These are phyloP conservation scores for Rhabdomys pumilio DNA, from an alignment of 2,797 vertebrate species.

Conservation along the genomic window DNA sequence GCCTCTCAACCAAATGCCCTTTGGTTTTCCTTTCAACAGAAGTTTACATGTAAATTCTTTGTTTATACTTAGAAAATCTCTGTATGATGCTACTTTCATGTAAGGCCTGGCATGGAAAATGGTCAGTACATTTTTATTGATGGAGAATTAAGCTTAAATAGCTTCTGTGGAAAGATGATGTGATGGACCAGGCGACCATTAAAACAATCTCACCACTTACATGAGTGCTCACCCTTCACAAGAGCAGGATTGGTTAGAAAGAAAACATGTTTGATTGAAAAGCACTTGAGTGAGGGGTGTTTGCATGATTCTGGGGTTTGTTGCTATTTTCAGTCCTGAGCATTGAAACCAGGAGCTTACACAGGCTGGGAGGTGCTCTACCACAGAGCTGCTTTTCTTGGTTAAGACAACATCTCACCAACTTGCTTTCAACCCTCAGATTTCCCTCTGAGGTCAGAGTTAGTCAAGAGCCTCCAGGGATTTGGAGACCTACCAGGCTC, in stretches of 20 bases:
- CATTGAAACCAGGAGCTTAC: neutral
- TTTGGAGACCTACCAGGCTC: neutral
- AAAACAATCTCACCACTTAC: neutral
- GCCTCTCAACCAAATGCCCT: neutral
- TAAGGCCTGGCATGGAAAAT: neutral
- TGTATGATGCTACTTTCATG: neutral
- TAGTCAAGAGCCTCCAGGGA: neutral
- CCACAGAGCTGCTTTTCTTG: neutral
- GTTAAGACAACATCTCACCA: neutral
- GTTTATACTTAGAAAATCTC: constrained; percentile 30
- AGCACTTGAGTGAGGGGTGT: neutral
- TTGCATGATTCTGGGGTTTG: neutral
- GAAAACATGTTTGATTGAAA: neutral
- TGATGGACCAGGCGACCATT: neutral
- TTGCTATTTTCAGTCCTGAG: too few relatives aligned
- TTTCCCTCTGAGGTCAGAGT: neutral
- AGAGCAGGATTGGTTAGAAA: constrained; percentile 13
- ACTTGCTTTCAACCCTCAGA: too few relatives aligned
- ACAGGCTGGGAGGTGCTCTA: neutral
- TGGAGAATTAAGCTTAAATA: neutral
- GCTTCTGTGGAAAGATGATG: neutral
- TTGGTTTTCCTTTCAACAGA: neutral
- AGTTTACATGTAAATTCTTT: neutral
- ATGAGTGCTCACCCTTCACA: neutral
- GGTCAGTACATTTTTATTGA: neutral